Evolutionary conservation across 2,797 vertebrate genomes (phyloP).

Genomic region (Yasuhikotakia modesta): DNA sequence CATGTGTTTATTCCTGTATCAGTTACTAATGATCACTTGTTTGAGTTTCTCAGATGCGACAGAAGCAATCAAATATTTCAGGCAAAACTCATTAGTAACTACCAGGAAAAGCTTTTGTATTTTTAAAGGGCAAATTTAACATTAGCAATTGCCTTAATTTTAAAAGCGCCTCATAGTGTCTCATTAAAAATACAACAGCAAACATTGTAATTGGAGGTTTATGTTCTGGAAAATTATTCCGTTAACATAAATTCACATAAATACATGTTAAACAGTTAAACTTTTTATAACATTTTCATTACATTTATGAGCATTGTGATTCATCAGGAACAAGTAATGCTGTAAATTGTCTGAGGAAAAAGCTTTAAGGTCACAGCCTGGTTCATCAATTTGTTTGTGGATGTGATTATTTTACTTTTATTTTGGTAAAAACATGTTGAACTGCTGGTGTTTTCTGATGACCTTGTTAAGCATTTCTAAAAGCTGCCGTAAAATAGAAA

Average conservation of each 20-base stretch:
- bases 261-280: no score
- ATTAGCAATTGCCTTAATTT: constrained; percentile 57
- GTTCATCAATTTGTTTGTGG: no score
- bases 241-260: no score
- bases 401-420: neutral
- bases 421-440: neutral
- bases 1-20: constrained; percentile 79
- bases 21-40: constrained; percentile 78
- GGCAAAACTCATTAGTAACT: constrained; percentile 77
- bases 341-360: no score
- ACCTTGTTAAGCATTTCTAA: neutral
- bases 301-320: no score
- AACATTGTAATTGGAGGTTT: neutral
- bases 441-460: neutral
- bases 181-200: constrained; percentile 24
- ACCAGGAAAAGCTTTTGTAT: constrained; percentile 74
- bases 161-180: constrained; percentile 28
- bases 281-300: no score
- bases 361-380: no score
- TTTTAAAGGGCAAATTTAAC: constrained; percentile 72
- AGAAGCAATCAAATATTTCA: constrained; percentile 75
- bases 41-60: constrained; percentile 73
- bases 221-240: no score
- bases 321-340: no score
- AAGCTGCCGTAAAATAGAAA: neutral